These are phyloP conservation scores for Chrysolina oricalcia DNA, from an alignment of 2,888 invertebrate species.

Conservation along the genomic window DNA sequence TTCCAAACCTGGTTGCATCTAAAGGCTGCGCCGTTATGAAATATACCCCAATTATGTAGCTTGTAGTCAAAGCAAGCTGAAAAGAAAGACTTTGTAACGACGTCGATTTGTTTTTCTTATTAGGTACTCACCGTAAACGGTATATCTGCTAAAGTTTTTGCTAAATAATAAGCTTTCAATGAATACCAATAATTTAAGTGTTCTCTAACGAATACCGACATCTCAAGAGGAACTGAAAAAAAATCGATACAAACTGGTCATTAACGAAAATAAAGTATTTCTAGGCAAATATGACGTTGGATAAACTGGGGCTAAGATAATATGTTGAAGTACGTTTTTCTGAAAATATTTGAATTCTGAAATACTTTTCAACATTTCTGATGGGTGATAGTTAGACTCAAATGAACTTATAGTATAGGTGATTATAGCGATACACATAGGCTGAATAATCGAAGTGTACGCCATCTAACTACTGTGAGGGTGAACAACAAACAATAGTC, in stretches of 20 bases:
- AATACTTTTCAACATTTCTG: no score
- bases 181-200: constrained; percentile 99
- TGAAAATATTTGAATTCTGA: no score
- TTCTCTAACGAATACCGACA: constrained; percentile 95
- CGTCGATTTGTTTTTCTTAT: neutral
- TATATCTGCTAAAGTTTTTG: constrained; percentile 96
- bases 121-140: constrained; percentile 93
- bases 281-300: no score
- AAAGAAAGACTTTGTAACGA: constrained; percentile 59
- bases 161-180: constrained; percentile 95
- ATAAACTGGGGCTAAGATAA: no score
- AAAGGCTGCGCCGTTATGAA: constrained; percentile 97
- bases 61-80: constrained; percentile 88
- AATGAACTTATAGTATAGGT: no score
- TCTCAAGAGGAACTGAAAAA: constrained; percentile 91
- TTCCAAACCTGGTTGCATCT: constrained; percentile 86
- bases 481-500: no score
- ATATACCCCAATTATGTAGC: constrained; percentile 91
- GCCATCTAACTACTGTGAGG: no score
- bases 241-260: neutral
- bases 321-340: no score
- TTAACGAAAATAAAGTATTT: no score
- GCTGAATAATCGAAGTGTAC: no score
- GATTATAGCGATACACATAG: no score
- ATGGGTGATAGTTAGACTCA: no score